Base-by-base conservation (phyloP, 2,888 invertebrate genomes). In the Philereme vetulata region DNA sequence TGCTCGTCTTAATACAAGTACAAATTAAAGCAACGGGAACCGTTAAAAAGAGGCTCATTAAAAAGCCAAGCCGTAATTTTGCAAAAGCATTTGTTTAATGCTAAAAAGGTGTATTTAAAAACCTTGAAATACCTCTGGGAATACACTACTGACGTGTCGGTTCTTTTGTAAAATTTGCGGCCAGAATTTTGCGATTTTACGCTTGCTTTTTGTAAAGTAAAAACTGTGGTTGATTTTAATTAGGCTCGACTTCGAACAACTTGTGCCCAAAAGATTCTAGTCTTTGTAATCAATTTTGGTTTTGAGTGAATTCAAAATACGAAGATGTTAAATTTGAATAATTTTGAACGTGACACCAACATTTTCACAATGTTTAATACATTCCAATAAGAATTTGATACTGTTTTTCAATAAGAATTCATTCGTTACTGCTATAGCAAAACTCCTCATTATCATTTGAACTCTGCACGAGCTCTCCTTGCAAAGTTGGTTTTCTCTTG, bases 71-170 rank as follows among this genome's bases (percentile, higher is more conserved):
- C 51, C n/a, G 51, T 62, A 62, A 59, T 62, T 60, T 56, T 32
- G 51, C 52, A 56, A 55, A 62, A 58, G 58, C 62, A 58, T 62
- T 62, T 59, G 58, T 58, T 58, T 58, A 11, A 58, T 55, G 58
- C 55, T 52, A 62, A 62, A 59, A 52, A 56, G 45, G 38, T 47
- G 47, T 58, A 62, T 55, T 58, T 62, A 55, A 62, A 62, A 58
- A 42, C 44, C 34, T 46, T 62, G 35, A 59, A 58, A 62, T 62
- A 46, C 35, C 55, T 62, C 33, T 42, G 48, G n/a, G 48, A 51
- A 55, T 62, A 62, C 55, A 52, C 47, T 21, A 51, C 54, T 48
- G 58, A 51, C 58, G 33, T 58, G 62, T 48, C 62, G 58, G 62
- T 55, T 58, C 55, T 55, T 62, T 52, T 58, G 58, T 58, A 49